These are phyloP conservation scores for Gymnocephalus cernua DNA, from an alignment of 2,113 vertebrate genomes.

Conservation along the genomic window DNA sequence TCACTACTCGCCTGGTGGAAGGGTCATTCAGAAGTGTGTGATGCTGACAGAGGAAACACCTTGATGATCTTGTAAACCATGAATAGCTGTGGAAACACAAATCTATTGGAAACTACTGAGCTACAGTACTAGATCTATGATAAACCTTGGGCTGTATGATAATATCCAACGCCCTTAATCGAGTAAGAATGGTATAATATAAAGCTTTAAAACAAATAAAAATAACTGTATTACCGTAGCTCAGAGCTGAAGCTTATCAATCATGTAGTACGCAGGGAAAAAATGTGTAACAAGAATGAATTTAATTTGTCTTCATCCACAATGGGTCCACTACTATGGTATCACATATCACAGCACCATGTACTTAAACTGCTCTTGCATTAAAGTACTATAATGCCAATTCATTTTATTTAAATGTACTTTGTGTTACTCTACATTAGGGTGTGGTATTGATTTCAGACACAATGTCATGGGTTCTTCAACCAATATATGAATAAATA, in stretches of 20 bases:
- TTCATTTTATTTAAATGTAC: neutral
- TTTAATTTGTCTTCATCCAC: conserved; percentile 12
- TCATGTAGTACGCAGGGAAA: neutral
- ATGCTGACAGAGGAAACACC: neutral
- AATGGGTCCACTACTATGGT: conserved; percentile 2
- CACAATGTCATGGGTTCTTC: neutral
- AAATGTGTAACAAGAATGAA: neutral
- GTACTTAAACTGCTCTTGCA: neutral
- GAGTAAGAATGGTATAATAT: neutral
- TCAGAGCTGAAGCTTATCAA: neutral
- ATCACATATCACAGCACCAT: neutral
- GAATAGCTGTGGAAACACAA: neutral
- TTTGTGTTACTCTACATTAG: neutral
- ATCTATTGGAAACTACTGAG: neutral
- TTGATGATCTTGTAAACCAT: neutral
- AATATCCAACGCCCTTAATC: neutral
- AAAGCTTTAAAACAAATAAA: neutral
- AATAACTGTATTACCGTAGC: neutral
- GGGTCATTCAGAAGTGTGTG: neutral
- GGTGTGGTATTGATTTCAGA: neutral
- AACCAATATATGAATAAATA: neutral
- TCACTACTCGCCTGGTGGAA: neutral
- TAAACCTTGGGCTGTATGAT: neutral
- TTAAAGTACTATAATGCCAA: neutral
- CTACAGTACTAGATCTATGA: neutral